A percentile compares a stretch with the other conserved stretches of the same genome.
These are phyloP conservation scores for Carcina quercana DNA, from an alignment of 2,888 invertebrate genomes.

Conservation along the genomic window DNA sequence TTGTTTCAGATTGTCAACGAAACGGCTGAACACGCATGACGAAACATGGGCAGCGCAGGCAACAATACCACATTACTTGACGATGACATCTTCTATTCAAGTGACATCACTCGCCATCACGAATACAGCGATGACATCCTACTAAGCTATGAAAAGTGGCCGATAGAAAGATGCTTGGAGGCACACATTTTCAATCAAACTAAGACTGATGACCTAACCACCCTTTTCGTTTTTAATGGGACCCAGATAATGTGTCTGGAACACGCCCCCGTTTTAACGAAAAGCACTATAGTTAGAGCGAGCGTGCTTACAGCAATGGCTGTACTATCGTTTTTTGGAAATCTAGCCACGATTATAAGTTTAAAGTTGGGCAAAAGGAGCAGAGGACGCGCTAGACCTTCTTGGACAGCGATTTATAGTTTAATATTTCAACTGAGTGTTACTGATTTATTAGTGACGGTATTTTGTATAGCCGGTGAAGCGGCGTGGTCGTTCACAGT, in stretches of 20 bases:
- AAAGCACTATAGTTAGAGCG: conserved; percentile 77
- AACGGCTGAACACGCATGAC: conserved; percentile 45
- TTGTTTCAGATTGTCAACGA: conserved; percentile 44
- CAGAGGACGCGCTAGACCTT: conserved; percentile 72
- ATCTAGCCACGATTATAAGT: conserved; percentile 84
- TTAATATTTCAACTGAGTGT: conserved; percentile 88
- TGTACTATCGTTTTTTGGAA: conserved; percentile 81
- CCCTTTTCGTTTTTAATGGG: conserved; percentile 38
- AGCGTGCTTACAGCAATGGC: conserved; percentile 82
- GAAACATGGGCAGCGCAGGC: conserved; percentile 62
- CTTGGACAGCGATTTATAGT: conserved; percentile 83
- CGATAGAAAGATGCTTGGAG: conserved; percentile 49
- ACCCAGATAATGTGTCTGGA: conserved; percentile 63
- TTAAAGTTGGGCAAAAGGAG: conserved; percentile 78
- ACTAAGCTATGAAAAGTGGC: conserved; percentile 35
- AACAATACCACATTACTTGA: conserved; percentile 67
- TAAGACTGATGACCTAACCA: conserved; percentile 30
- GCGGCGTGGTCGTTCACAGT: conserved; percentile 88
- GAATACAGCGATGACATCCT: conserved; percentile 33
- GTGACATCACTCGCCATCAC: conserved; percentile 32
- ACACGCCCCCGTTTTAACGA: conserved; percentile 81
- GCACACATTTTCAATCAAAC: conserved; percentile 38
- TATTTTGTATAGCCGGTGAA: conserved; percentile 87
- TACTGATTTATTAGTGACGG: conserved; percentile 86
- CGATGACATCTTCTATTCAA: conserved; percentile 29